These are phyloP conservation scores for Scyliorhinus canicula DNA, from an alignment of 2,797 vertebrate species.

Conservation along the genomic window DNA sequence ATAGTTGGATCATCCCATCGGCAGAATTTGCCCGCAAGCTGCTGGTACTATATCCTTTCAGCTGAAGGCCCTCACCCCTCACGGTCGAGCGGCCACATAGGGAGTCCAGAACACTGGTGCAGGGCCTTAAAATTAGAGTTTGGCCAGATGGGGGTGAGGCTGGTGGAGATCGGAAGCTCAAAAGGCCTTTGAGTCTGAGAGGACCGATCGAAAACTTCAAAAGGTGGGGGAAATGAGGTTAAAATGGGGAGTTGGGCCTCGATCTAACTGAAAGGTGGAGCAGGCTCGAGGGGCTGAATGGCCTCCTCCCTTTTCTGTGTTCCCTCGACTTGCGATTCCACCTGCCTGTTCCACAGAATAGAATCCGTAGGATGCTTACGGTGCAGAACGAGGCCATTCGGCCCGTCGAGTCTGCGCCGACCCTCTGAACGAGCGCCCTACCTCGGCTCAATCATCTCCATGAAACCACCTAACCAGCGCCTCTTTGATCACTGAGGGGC, in stretches of 20 bases:
- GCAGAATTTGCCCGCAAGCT: slow-evolving; percentile 70
- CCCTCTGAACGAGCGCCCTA: too few relatives aligned
- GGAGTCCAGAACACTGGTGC: not conserved
- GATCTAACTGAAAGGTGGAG: not conserved
- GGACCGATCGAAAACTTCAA: not conserved
- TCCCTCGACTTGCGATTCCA: not conserved
- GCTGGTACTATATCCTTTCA: slow-evolving; percentile 76
- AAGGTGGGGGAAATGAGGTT: too few relatives aligned
- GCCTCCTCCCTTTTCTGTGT: not conserved
- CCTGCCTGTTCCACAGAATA: too few relatives aligned
- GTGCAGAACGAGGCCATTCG: too few relatives aligned
- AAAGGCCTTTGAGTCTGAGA: not conserved
- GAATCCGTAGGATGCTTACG: too few relatives aligned
- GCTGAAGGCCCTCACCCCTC: not conserved
- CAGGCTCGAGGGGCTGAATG: not conserved
- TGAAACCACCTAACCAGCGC: too few relatives aligned
- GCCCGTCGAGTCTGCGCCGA: too few relatives aligned
- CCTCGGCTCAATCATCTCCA: too few relatives aligned
- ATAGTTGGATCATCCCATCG: slow-evolving; percentile 82
- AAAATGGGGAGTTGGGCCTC: too few relatives aligned
- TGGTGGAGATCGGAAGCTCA: not conserved
- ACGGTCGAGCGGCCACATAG: too few relatives aligned
- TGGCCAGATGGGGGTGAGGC: too few relatives aligned
- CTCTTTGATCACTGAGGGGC: too few relatives aligned
- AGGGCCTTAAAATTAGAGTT: not conserved